Base-by-base conservation (phyloP, 2,797 vertebrate species). In the Anguilla marmorata region DNA sequence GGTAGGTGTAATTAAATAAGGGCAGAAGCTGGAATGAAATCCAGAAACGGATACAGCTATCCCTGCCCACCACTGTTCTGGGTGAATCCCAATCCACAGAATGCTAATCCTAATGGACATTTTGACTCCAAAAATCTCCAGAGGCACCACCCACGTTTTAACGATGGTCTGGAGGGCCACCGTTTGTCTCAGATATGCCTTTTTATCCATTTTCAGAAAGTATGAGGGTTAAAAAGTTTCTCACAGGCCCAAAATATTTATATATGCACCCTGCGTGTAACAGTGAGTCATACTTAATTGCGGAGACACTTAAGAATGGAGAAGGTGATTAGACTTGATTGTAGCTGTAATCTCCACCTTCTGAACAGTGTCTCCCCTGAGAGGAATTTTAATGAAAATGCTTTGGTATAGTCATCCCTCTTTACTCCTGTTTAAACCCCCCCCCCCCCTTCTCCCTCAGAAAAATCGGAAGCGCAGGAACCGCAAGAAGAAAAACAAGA, bases 381-480 rank as follows among this genome's bases (percentile, higher is more conserved):
- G 45, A n/a, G 41, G 14, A 0, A 84, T 52, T 24, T 84, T 24
- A n/a, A 84, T 27, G 0, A 11, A 54, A 16, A 1, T 54, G 45
- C 2, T 58, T n/a, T 19, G 14, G 19, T 50, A 21, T 58, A n/a
- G 56, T 11, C 6, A 5, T 79, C 8, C 12, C 16, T 6, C 14
- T n/a, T 45, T 45, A 4, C 41, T 21, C 12, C 63, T 41, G 37
- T 50, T 54, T 72, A 14, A 11, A 14, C 50, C 21, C 84, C 58
- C 5, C 3, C 30, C 9, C 1, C 84, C 58, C 5, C 4, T 24
- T 2, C 1, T 33, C 12, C 9, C 48, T 16, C 90, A 98, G 97
- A 98, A 98, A 95, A 98, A 97, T 92, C 97, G 97, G 72, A 95
- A 95, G 16, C 96, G 97, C 56, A 92, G 97, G 86, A 99, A 98